Percentiles rank a stretch among this genome's conserved stretches.
Conservation (phyloP, 2,113 vertebrate genomes). For the Oreochromis niloticus region DNA sequence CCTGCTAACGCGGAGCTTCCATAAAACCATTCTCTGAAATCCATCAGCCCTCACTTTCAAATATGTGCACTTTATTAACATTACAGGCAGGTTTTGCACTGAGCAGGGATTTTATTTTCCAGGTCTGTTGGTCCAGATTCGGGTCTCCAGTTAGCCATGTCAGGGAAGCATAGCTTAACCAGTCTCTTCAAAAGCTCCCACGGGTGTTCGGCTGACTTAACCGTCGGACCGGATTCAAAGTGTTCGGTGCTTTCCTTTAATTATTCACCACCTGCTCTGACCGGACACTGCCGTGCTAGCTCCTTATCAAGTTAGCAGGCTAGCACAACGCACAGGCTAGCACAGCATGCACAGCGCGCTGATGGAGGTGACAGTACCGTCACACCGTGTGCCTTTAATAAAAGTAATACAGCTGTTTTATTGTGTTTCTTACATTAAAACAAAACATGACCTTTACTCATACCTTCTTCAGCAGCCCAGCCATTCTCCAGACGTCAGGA, state of each 20-base stretch:
- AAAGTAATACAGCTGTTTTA: accelerated
- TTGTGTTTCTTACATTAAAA: neutral
- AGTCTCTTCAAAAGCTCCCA: neutral
- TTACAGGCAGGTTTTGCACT: neutral
- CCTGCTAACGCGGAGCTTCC: too few species aligned
- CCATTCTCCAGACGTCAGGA: conserved; percentile 42
- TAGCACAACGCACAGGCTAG: neutral
- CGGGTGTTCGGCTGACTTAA: neutral
- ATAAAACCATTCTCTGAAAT: neutral
- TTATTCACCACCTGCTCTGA: neutral
- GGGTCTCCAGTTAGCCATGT: neutral
- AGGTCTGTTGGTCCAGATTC: neutral
- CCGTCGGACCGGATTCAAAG: neutral
- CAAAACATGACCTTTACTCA: conserved; percentile 63
- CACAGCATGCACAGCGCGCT: neutral
- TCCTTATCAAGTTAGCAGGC: neutral
- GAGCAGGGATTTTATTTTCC: neutral
- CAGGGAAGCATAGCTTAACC: neutral
- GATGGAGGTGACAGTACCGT: neutral
- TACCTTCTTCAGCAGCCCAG: conserved; percentile 74
- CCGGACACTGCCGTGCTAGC: neutral
- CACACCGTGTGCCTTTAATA: neutral
- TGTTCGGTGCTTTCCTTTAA: neutral
- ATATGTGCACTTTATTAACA: neutral
- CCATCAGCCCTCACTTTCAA: neutral